Conservation (phyloP, 2,113 vertebrate species). For the Alectura lathami region DNA sequence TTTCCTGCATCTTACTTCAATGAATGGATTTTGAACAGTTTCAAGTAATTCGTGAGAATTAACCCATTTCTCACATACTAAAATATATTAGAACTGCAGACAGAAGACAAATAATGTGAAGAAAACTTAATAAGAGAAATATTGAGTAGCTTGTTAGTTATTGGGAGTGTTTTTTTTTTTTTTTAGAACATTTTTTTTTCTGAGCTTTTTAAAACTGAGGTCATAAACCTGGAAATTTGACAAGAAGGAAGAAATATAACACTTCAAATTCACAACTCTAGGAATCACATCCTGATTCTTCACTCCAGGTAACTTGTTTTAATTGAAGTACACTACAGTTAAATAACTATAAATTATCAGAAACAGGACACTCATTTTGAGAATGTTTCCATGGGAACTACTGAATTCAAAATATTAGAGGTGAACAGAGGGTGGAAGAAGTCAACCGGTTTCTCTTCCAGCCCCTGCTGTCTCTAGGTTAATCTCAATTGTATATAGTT, state of each 20-base stretch:
- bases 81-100: background rate
- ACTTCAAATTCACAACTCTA: background rate
- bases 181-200: background rate
- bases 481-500: background rate
- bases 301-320: background rate
- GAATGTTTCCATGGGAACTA: background rate
- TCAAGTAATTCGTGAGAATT: background rate
- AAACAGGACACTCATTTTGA: background rate
- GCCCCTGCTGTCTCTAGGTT: background rate
- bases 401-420: background rate
- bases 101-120: background rate
- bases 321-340: background rate
- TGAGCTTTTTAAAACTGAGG: background rate
- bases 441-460: background rate
- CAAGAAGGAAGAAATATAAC: background rate
- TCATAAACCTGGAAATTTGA: background rate
- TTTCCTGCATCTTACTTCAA: accelerated
- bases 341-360: background rate
- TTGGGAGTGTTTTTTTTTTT: background rate
- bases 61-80: background rate
- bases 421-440: background rate
- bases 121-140: background rate
- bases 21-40: background rate
- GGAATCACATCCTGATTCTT: background rate
- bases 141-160: background rate